A percentile compares a stretch with the other conserved stretches of the same genome.
Evolutionary conservation across 2,113 vertebrate genomes (phyloP).

Genomic region (Oplegnathus fasciatus): DNA sequence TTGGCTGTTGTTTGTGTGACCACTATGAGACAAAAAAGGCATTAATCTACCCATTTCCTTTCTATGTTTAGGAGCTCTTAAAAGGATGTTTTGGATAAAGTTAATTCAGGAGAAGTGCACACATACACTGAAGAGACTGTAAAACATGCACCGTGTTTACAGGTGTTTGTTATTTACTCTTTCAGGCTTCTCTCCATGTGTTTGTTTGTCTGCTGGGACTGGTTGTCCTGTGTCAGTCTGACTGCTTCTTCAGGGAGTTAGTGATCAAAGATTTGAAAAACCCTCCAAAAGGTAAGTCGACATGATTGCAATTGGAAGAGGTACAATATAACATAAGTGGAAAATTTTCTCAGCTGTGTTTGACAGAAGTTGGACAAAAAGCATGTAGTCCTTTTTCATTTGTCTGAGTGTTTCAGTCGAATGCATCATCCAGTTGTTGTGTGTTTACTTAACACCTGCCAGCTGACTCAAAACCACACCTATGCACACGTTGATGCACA

Average conservation of each 20-base stretch:
- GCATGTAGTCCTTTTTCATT: background rate
- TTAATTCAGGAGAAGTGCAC: background rate
- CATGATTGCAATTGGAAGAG: background rate
- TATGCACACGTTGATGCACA: background rate
- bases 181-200: constrained; percentile 57
- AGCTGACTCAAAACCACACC: constrained; percentile 27
- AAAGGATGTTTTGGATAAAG: background rate
- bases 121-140: background rate
- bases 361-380: background rate
- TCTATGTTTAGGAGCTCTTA: background rate
- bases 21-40: too few relatives aligned
- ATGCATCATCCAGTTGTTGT: background rate
- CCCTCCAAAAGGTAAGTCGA: constrained; percentile 57
- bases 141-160: background rate
- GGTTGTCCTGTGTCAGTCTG: constrained; percentile 50
- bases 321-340: background rate
- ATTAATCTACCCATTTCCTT: background rate
- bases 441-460: background rate
- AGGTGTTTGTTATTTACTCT: background rate
- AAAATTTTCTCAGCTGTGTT: background rate
- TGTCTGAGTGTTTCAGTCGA: background rate
- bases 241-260: constrained; percentile 29
- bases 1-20: background rate
- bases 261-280: constrained; percentile 33
- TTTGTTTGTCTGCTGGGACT: constrained; percentile 61